Base-by-base conservation (phyloP, 2,888 invertebrate species). In the Tinea semifulvella region DNA sequence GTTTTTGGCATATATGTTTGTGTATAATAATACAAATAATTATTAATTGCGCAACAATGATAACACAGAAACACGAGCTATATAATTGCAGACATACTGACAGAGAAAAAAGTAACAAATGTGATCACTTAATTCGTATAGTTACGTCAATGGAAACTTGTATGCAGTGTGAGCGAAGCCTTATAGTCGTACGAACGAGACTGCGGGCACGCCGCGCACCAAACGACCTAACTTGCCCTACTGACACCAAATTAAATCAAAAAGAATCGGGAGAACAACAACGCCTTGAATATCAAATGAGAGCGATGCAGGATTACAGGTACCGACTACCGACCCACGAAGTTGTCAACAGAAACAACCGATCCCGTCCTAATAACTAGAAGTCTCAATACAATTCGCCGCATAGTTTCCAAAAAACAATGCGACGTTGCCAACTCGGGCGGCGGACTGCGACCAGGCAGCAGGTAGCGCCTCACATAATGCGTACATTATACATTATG, bases 391-490 rank as follows among this genome's bases (percentile, higher is more conserved):
- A 11, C 45, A 39, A 45, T 27, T 17, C 17, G 36, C 18, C 36
- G 31, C 31, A 31, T 31, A 31, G 31, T 31, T n/a, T 31, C 31
- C 14, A 38, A 38, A 40, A 61, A 62, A 63, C 61, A 65, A 64
- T 62, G 79, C 79, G 75, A 62, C 75, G 79, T 80, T 80, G 79
- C 79, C 79, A 65, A 66, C 65, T 68, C 71, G 79, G 72, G 71
- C 77, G 65, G 55, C 65, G 64, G 67, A 69, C 66, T 66, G 68
- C 68, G 64, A 65, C 63, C 71, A 71, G 72, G 45, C 25, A 17
- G 44, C 42, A 38, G 22, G 45, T 18, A 73, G 71, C 74, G 75
- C 63, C 65, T 43, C 40, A 60, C 53, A 68, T 66, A 63, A 65
- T 68, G 65, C 68, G 67, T 61, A 66, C 63, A 63, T 63, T 22